Base-by-base conservation (phyloP, 2,113 vertebrate species). In the Glareola pratincola region DNA sequence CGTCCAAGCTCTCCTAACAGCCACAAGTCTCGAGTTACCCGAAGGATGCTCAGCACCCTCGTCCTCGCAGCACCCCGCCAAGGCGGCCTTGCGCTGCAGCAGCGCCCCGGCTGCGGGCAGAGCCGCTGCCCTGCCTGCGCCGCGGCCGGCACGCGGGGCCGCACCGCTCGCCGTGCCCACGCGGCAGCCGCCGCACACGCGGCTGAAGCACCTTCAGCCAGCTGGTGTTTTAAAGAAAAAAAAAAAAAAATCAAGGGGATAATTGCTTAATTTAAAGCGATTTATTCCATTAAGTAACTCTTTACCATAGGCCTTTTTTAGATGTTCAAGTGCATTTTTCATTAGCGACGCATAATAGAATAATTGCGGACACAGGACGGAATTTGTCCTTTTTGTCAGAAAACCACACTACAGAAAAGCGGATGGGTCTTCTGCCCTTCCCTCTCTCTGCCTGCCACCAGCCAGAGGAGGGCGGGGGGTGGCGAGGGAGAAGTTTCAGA, bases 271-370 rank as follows among this genome's bases (percentile, higher is more conserved):
- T 93, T 89, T 95, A 94, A 89, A 96, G 82, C 67, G 95, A 97
- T 97, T 98, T 97, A 96, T 96, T 96, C 96, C 95, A 97, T 96
- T 97, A 97, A 96, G 92, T 92, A 95, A 94, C 75, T 93, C 97
- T 93, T 96, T 95, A 82, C 94, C 92, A 85, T 71, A 86, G 92
- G 87, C 90, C 89, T 91, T 87, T 96, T 92, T 96, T 76, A 97
- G 94, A 84, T 90, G 92, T 97, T 97, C 69, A 67, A 96, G 79
- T 92, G 88, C 96, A 92, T 97, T 96, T 97, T 97, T 97, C 95
- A 95, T 98, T 97, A 97, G 93, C 54, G 75, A 97, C 96, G 94
- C 93, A 95, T 97, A 97, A 98, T 97, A 97, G 96, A 98, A 97
- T 97, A 97, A 97, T 97, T 96, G 92, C 86, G 88, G 95, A 76